These are phyloP conservation scores for Rhinella marina DNA, from an alignment of 2,797 vertebrate genomes.

Conservation along the genomic window DNA sequence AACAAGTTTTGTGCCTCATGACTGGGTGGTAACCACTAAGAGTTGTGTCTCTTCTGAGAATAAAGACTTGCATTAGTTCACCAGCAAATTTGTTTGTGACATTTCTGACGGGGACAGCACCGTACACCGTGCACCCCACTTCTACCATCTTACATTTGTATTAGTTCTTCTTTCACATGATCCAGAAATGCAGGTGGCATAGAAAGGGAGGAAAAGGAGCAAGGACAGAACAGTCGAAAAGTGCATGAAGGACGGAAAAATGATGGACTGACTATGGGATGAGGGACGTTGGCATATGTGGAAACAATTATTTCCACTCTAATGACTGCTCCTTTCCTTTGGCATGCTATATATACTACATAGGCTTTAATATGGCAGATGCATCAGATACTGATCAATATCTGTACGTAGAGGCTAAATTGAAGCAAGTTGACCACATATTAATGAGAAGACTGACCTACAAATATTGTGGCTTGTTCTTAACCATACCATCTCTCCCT, in stretches of 20 bases:
- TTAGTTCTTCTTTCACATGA: not conserved
- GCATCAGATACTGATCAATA: constrained; percentile 18
- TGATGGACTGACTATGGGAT: not conserved
- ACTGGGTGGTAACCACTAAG: too few species aligned
- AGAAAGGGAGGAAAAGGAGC: not conserved
- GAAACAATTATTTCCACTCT: constrained; percentile 9
- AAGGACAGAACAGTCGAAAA: not conserved
- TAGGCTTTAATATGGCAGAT: not conserved
- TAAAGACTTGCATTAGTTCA: too few species aligned
- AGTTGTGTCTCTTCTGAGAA: too few species aligned
- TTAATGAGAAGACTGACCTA: not conserved
- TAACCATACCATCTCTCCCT: not conserved
- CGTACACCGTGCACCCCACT: too few species aligned
- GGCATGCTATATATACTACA: not conserved
- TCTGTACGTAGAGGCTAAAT: not conserved
- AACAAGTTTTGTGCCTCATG: too few species aligned
- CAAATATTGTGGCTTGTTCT: not conserved
- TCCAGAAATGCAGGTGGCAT: not conserved
- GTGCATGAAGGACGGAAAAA: not conserved
- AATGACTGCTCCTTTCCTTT: not conserved
- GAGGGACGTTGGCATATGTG: not conserved
- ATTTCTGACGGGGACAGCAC: too few species aligned
- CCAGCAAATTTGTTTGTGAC: too few species aligned
- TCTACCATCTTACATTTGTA: too few species aligned
- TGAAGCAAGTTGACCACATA: not conserved